Evolutionary conservation across 2,888 invertebrate genomes (phyloP).

Genomic region (Crossocerus cetratus): DNA sequence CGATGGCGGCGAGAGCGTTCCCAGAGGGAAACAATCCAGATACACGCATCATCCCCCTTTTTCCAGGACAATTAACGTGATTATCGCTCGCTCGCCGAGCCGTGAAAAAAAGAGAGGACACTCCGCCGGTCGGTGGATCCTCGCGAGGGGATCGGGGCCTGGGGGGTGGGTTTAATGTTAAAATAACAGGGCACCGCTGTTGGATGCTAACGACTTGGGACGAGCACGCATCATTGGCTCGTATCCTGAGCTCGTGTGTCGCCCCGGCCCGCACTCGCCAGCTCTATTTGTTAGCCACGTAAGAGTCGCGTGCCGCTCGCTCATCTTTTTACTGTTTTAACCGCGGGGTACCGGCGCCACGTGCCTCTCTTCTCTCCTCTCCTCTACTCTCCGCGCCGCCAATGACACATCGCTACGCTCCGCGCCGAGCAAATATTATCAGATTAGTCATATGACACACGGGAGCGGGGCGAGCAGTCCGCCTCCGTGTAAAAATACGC

Average conservation of each 20-base stretch:
- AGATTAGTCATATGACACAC: not conserved
- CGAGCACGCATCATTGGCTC: conserved; percentile 65
- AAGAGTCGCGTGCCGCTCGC: conserved; percentile 63
- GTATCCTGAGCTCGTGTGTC: conserved; percentile 57
- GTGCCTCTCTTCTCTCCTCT: conserved; percentile 48
- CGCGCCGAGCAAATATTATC: conserved; percentile 12
- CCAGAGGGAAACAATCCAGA: conserved; percentile 5
- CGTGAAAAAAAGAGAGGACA: conserved; percentile 45
- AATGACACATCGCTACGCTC: conserved; percentile 19
- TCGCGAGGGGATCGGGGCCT: not conserved
- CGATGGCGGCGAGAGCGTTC: not conserved
- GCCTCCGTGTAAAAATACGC: too few relatives aligned
- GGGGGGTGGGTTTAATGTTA: conserved; percentile 69
- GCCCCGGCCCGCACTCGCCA: conserved; percentile 34
- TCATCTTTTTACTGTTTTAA: conserved; percentile 68
- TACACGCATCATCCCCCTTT: conserved; percentile 15
- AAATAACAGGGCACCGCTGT: conserved; percentile 67
- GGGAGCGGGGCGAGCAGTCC: too few relatives aligned
- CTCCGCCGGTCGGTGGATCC: too few relatives aligned
- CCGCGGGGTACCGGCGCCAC: conserved; percentile 67
- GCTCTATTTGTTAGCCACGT: conserved; percentile 52
- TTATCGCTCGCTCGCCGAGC: conserved; percentile 35
- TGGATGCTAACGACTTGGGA: conserved; percentile 66
- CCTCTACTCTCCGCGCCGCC: not conserved
- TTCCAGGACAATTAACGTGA: conserved; percentile 59